A percentile compares a stretch with the other conserved stretches of the same genome.
These are phyloP conservation scores for Callorhinus ursinus DNA, from an alignment of 2,113 vertebrate species.

Conservation along the genomic window DNA sequence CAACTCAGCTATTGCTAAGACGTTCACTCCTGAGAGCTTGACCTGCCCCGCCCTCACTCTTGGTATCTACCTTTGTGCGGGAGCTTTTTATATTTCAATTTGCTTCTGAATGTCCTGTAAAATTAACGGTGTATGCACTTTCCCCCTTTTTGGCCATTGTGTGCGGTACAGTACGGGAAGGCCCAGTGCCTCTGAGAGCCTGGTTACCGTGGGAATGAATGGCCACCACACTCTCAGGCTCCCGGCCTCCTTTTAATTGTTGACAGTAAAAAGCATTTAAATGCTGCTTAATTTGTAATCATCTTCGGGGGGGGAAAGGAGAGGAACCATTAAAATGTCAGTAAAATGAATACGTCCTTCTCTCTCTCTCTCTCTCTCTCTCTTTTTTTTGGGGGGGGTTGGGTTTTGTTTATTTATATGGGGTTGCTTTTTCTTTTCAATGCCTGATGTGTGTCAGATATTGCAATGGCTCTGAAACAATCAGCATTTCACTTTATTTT, in stretches of 20 bases:
- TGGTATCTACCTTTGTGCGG: constrained; percentile 78
- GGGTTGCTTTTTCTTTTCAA: constrained; percentile 79
- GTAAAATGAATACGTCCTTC: constrained; percentile 84
- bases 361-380: constrained; percentile 11
- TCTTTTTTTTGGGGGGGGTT: background rate
- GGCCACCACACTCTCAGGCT: constrained; percentile 75
- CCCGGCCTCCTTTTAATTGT: constrained; percentile 87
- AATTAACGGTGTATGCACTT: constrained; percentile 74
- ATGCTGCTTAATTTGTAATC: constrained; percentile 91
- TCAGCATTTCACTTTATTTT: constrained; percentile 33
- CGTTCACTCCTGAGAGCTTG: constrained; percentile 70
- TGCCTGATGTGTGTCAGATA: constrained; percentile 38
- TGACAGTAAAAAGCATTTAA: constrained; percentile 90
- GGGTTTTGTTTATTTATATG: constrained; percentile 76
- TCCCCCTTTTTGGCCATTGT: constrained; percentile 80
- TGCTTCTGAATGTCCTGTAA: constrained; percentile 84
- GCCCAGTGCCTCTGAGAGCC: constrained; percentile 80
- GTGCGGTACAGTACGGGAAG: constrained; percentile 81
- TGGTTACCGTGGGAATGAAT: constrained; percentile 91
- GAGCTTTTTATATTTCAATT: constrained; percentile 87
- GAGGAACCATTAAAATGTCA: constrained; percentile 88
- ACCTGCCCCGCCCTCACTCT: constrained; percentile 71
- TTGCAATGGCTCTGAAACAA: constrained; percentile 45
- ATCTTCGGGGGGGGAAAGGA: constrained; percentile 83
- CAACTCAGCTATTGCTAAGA: constrained; percentile 49